Evolutionary conservation across 2,113 vertebrate species (phyloP).

Genomic region (Oreochromis spilurus): DNA sequence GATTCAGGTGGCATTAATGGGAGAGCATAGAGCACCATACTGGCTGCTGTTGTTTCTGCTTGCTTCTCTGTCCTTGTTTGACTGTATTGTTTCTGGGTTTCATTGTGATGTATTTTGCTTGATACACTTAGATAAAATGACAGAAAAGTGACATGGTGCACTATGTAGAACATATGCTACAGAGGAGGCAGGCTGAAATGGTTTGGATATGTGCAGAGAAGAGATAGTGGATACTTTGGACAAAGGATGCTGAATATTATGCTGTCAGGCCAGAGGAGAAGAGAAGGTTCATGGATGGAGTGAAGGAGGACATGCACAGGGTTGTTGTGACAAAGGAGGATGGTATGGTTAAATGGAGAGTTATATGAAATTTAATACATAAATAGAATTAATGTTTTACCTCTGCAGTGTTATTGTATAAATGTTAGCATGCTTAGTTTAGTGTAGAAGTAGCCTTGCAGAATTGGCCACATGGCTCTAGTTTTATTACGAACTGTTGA

Average conservation of each 20-base stretch:
- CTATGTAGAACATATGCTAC: not conserved
- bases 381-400: not conserved
- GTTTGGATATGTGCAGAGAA: not conserved
- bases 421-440: not conserved
- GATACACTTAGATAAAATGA: not conserved
- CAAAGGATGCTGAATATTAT: not conserved
- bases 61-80: not conserved
- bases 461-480: not conserved
- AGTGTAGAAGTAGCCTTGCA: not conserved
- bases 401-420: not conserved
- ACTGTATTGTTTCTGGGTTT: fast-evolving
- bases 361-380: not conserved
- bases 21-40: not conserved
- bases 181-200: not conserved
- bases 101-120: not conserved
- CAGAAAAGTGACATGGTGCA: not conserved
- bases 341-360: not conserved
- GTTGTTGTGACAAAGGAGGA: not conserved
- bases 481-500: not conserved
- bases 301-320: not conserved
- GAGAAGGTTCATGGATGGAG: not conserved
- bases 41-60: not conserved
- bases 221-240: not conserved
- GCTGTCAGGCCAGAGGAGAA: not conserved
- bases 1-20: not conserved